phyloP scores from a whole-genome alignment of 2,113 vertebrate species.

The Synodontis membranacea region DNA sequence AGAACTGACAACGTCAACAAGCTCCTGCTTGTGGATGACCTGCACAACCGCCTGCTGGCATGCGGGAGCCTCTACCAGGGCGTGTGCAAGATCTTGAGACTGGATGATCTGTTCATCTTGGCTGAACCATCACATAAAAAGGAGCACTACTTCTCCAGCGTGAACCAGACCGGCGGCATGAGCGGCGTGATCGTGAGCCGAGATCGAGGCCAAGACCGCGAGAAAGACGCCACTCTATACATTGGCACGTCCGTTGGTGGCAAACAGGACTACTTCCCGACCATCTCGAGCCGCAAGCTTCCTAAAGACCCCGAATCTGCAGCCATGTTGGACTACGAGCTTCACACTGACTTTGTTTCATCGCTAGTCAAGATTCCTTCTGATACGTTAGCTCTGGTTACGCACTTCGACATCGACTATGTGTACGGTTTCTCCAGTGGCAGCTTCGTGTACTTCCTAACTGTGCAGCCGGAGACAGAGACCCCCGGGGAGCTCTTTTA shows the following conservation, averaged over 20 bases:
- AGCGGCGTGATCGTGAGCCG: constrained; percentile 90
- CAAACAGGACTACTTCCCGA: constrained; percentile 97
- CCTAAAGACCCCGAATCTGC: constrained; percentile 91
- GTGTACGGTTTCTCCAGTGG: constrained; percentile 92
- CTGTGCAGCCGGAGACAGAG: constrained; percentile 90
- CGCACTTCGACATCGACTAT: constrained; percentile 94
- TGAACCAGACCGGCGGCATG: constrained; percentile 90
- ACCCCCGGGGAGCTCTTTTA: constrained; percentile 88
- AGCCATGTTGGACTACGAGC: constrained; percentile 93
- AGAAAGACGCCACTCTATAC: constrained; percentile 84
- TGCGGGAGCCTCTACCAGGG: constrained; percentile 96
- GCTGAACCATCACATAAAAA: constrained; percentile 95
- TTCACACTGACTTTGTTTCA: constrained; percentile 95
- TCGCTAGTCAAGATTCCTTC: constrained; percentile 97
- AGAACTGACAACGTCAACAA: constrained; percentile 94
- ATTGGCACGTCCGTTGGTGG: constrained; percentile 91
- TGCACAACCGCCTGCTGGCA: constrained; percentile 88
- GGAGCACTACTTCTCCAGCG: constrained; percentile 93
- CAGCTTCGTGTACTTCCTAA: constrained; percentile 90
- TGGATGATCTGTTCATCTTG: constrained; percentile 92
- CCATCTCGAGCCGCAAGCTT: constrained; percentile 91
- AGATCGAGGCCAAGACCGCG: constrained; percentile 65
- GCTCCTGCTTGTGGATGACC: constrained; percentile 89
- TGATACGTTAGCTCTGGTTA: constrained; percentile 88
- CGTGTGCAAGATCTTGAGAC: constrained; percentile 89